Conservation (phyloP, 2,113 vertebrate genomes). For the Lagopus leucura region DNA sequence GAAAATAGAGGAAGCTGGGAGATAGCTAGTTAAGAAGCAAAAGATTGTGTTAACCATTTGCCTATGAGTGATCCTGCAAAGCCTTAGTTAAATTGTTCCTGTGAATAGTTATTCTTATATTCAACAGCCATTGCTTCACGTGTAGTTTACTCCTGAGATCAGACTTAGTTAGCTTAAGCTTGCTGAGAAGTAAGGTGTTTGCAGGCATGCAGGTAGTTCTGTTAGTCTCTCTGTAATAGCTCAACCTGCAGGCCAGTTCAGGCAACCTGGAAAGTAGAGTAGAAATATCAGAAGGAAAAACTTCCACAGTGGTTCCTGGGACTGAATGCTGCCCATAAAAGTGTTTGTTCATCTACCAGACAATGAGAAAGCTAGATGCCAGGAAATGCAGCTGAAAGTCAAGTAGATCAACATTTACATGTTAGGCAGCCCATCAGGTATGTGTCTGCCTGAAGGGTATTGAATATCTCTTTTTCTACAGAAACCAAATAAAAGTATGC, state of each 20-base stretch:
- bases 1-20: background rate
- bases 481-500: background rate
- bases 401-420: background rate
- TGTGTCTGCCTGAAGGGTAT: background rate
- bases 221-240: background rate
- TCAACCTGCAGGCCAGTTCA: background rate
- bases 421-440: background rate
- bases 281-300: background rate
- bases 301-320: background rate
- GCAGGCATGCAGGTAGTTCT: background rate
- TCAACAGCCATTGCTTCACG: background rate
- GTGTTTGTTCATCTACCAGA: background rate
- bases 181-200: background rate
- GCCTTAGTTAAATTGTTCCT: background rate
- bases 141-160: background rate
- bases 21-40: background rate
- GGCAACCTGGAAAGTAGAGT: background rate
- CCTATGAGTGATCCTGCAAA: background rate
- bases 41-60: background rate
- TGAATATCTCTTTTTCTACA: background rate
- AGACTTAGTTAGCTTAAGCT: accelerated
- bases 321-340: background rate
- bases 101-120: background rate
- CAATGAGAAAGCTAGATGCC: background rate
- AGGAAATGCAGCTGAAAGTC: background rate